These are phyloP conservation scores for Poeciliopsis turneri DNA, from an alignment of 2,797 vertebrate species.

Conservation along the genomic window DNA sequence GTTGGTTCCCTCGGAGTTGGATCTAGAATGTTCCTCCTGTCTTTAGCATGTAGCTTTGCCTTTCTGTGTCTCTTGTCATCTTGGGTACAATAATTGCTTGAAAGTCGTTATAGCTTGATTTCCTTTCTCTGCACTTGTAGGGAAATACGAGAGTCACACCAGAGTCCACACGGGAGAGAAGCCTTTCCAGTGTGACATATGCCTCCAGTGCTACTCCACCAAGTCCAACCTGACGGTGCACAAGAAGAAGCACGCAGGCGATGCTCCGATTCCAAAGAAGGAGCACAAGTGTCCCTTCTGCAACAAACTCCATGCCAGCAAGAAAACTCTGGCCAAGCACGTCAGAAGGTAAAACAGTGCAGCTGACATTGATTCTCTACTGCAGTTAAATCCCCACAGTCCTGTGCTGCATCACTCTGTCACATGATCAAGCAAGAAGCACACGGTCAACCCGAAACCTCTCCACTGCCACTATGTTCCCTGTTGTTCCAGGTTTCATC, in stretches of 20 bases:
- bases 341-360: slow-evolving; percentile 86
- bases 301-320: slow-evolving; percentile 95
- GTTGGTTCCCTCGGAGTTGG: slow-evolving; percentile 74
- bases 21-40: neutral
- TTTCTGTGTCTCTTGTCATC: neutral
- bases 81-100: neutral
- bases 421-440: too few species aligned
- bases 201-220: slow-evolving; percentile 95
- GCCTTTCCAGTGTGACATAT: slow-evolving; percentile 97
- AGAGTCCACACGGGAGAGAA: slow-evolving; percentile 98
- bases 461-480: neutral
- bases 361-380: too few species aligned
- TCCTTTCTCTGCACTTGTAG: slow-evolving; percentile 62
- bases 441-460: neutral
- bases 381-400: too few species aligned
- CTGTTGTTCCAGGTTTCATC: slow-evolving; percentile 87
- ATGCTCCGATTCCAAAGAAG: slow-evolving; percentile 89
- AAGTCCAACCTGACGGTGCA: slow-evolving; percentile 98
- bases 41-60: neutral
- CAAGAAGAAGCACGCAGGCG: slow-evolving; percentile 90
- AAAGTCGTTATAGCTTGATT: neutral
- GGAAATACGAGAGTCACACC: slow-evolving; percentile 96
- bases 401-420: too few species aligned
- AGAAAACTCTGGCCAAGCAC: slow-evolving; percentile 94
- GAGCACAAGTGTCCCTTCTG: slow-evolving; percentile 97